phyloP scores from a whole-genome alignment of 2,888 invertebrate genomes.

The Aspidapion aeneum region DNA sequence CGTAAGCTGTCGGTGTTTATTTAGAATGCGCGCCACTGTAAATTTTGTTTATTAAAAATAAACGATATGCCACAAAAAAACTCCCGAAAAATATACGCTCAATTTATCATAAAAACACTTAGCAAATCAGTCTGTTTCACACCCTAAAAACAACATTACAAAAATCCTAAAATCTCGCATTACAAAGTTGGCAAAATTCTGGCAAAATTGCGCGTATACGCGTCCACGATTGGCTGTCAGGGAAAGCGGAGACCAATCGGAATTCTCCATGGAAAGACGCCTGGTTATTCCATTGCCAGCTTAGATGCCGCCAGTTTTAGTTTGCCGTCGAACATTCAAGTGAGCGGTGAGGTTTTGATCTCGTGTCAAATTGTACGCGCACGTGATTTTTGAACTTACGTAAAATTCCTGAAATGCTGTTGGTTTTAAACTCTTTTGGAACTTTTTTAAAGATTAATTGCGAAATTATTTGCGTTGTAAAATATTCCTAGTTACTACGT shows the following conservation, averaged over 20 bases:
- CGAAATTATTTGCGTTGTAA: neutral
- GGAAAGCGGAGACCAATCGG: neutral
- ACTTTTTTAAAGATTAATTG: neutral
- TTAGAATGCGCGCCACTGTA: too few species aligned
- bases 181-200: neutral
- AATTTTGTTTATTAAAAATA: too few species aligned
- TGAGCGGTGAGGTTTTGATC: neutral
- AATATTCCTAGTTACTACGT: too few species aligned
- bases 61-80: too few species aligned
- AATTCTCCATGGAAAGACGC: neutral
- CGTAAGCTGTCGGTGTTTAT: too few species aligned
- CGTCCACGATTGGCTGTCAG: neutral
- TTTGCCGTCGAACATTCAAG: neutral
- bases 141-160: neutral
- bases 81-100: neutral
- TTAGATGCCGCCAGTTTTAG: neutral
- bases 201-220: neutral
- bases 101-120: neutral
- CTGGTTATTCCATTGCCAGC: neutral
- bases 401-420: neutral
- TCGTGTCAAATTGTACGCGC: neutral
- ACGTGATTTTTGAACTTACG: neutral
- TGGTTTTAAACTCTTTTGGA: too few species aligned
- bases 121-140: neutral
- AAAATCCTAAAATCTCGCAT: neutral